phyloP scores from a whole-genome alignment of 2,113 vertebrate species.

The Lethenteron reissneri region DNA sequence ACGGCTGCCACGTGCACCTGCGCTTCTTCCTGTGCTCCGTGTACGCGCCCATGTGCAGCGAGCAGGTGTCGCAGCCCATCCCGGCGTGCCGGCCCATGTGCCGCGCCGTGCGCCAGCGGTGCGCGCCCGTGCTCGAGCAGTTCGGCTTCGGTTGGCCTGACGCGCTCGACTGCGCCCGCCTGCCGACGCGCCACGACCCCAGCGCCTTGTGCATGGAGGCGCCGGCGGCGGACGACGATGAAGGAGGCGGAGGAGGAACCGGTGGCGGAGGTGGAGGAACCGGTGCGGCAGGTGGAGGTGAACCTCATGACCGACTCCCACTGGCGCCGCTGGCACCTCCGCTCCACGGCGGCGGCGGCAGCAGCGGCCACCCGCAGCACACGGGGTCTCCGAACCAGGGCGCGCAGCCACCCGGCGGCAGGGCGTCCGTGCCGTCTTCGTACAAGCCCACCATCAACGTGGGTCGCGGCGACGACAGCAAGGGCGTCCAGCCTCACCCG shows the following conservation, averaged over 20 bases:
- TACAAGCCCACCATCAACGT: constrained; percentile 9
- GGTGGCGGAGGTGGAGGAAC: too few relatives aligned
- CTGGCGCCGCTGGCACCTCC: too few relatives aligned
- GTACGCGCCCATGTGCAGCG: constrained; percentile 90
- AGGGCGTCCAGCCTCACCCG: too few relatives aligned
- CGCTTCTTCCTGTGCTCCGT: constrained; percentile 88
- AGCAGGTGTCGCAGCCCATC: constrained; percentile 87
- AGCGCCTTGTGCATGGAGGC: constrained; percentile 96
- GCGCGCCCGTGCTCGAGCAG: constrained; percentile 73
- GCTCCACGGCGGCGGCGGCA: too few relatives aligned
- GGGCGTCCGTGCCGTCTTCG: neutral
- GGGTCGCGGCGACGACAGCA: constrained; percentile 26
- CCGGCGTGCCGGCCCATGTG: constrained; percentile 89
- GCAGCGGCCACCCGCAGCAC: too few relatives aligned
- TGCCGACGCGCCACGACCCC: constrained; percentile 86
- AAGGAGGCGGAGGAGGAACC: too few relatives aligned
- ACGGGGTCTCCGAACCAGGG: constrained; percentile 16
- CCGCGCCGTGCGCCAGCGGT: constrained; percentile 67
- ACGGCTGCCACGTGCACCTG: constrained; percentile 63
- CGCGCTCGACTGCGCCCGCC: constrained; percentile 60
- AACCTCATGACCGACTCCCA: too few relatives aligned
- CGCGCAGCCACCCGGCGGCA: constrained; percentile 40
- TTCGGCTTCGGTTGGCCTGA: constrained; percentile 86
- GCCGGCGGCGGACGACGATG: constrained; percentile 17
- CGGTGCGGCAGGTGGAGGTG: too few relatives aligned